Evolutionary conservation across 2,888 invertebrate genomes (phyloP), one percentile per base, ranked within the genome.

Genomic region (Globia sparganii): DNA sequence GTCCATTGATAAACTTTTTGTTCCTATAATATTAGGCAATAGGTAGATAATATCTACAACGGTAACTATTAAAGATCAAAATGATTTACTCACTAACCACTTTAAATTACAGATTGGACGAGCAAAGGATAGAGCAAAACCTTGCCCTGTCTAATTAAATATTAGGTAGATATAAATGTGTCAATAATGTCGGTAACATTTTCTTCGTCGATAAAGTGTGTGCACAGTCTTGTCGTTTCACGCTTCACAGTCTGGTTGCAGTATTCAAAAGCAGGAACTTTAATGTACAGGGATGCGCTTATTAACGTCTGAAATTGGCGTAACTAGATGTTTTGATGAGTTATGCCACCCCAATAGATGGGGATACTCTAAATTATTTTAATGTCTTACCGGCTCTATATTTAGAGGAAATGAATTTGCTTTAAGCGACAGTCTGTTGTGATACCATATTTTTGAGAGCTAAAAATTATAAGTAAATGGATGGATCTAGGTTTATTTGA

Each of bases 251-350:
- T 73, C 72, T 53, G 46, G 25, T 68, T 71, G 65, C n/a, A 83
- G 37, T 80, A 77, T 75, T 78, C 67, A 74, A 78, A 85, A 79
- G 61, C 49, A 73, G 61, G 64, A 81, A 81, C 64, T 78, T 86
- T 72, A 69, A 80, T 73, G 67, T 71, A 65, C 58, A 53, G 56
- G 71, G 85, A 87, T 74, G 46, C 85, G 87, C 82, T 87, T 66
- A 85, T 86, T 85, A 87, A 68, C 79, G 64, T 11, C 64, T 70
- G 73, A 86, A 87, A 86, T 86, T 87, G 59, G 87, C 85, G 82
- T 85, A 80, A 75, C 87, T 78, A 83, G 76, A 68, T 71, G 58
- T 75, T 79, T 72, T 65, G 78, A 73, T 72, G 66, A 67, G 76
- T 75, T 86, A 76, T 64, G 59, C 59, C 70, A 70, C 72, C 62